Evolutionary conservation across 2,888 invertebrate genomes (phyloP), one percentile per base, ranked within the genome.

Genomic region (Amiota communis): DNA sequence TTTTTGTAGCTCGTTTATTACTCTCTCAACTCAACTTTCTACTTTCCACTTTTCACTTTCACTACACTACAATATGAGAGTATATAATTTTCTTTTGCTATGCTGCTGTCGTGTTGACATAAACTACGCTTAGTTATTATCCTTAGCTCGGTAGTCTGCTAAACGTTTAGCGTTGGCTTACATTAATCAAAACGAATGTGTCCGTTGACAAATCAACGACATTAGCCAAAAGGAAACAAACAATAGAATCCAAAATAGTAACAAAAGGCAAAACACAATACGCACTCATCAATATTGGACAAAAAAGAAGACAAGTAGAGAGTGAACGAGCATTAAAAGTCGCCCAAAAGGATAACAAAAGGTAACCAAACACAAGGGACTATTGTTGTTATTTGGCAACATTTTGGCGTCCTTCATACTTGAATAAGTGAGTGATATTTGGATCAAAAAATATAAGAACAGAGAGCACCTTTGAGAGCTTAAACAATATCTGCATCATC

Each of bases 171-270:
- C 63, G 59, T 36, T 63, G 13, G 12, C 46, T 23, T 36, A 53
- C 67, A 68, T 68, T 68, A 68, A 68, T 68, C 67, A 68, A 68
- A 36, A 17, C 63, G 63, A 46, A 23, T 46, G 65, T 67, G 65
- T 53, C 51, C 67, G 13, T 51, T 68, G 67, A 68, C 67, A 68
- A 68, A 68, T 68, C 67, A 68, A 68, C 67, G 53, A 23, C 36
- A 23, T 68, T 51, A 51, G 53, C 67, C 23, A 9, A 17, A 68
- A 23, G 46, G 8, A 23, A 53, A 68, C 67, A 68, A 63, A 51
- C n/a, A 12, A 48, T 47, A 46, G n/a, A 51, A 51, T 51, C 65
- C 47, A 17, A 3, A 15, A 49, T 49, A 65, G 48, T 48, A 46
- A 64, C 13, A 64, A 11, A 17, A 59, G 59, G 10, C 53, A 53